These are phyloP conservation scores for Apis dorsata DNA, from an alignment of 1,140 invertebrate genomes.

Conservation along the genomic window DNA sequence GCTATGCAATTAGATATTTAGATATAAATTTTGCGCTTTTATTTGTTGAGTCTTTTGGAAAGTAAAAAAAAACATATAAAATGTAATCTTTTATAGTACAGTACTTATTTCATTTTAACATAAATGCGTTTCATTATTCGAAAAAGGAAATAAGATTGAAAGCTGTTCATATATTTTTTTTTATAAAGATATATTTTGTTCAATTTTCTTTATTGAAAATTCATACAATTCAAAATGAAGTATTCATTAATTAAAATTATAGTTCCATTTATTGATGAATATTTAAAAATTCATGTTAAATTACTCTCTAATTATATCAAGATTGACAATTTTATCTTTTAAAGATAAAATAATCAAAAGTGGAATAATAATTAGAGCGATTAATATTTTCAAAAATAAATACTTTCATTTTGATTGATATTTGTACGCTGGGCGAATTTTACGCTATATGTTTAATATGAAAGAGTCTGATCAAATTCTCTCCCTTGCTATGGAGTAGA, in stretches of 20 bases:
- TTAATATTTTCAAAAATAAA: neutral
- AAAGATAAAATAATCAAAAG: neutral
- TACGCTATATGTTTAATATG: slow-evolving; percentile 2
- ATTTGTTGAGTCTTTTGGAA: neutral
- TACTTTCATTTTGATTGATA: neutral
- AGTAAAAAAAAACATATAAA: no score
- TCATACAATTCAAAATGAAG: neutral
- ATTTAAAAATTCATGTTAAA: neutral
- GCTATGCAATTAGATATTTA: neutral
- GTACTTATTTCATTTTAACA: neutral
- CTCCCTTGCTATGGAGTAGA: neutral
- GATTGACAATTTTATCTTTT: no score
- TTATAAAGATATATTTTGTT: neutral
- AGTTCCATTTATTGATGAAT: neutral
- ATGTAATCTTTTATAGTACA: neutral
- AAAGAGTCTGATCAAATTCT: slow-evolving; percentile 34
- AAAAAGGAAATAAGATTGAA: neutral
- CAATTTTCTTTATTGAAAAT: neutral
- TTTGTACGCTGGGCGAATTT: neutral
- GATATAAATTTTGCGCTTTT: neutral
- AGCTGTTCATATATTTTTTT: neutral
- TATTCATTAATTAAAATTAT: neutral
- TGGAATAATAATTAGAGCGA: neutral
- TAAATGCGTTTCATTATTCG: neutral
- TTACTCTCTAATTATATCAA: neutral